A percentile compares a stretch with the other conserved stretches of the same genome.
phyloP scores from a whole-genome alignment of 2,888 invertebrate genomes.

The Dynastes maya region DNA sequence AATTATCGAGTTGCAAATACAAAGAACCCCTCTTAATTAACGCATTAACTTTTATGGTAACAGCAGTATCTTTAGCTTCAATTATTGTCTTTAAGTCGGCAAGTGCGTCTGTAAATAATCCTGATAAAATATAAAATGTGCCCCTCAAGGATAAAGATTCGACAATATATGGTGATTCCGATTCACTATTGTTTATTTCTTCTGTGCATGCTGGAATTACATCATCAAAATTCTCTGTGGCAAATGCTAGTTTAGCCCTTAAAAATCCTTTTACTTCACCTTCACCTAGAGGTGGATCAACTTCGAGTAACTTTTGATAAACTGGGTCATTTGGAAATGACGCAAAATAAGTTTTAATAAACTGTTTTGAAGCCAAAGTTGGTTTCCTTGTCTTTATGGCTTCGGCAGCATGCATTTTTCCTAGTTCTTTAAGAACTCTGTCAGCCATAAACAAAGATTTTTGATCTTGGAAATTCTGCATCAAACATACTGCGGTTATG shows the following conservation, averaged over 20 bases:
- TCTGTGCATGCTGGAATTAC: slow-evolving; percentile 86
- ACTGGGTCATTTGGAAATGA: slow-evolving; percentile 93
- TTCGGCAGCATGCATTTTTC: slow-evolving; percentile 83
- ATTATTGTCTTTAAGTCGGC: slow-evolving; percentile 83
- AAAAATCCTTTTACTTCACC: slow-evolving; percentile 74
- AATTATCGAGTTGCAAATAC: slow-evolving; percentile 84
- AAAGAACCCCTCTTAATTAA: slow-evolving; percentile 91
- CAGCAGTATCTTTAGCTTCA: slow-evolving; percentile 75
- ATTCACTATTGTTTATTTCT: slow-evolving; percentile 78
- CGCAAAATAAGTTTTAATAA: slow-evolving; percentile 89
- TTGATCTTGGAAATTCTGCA: slow-evolving; percentile 91
- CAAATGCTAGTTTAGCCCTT: slow-evolving; percentile 81
- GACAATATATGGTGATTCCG: slow-evolving; percentile 76
- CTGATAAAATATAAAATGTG: slow-evolving; percentile 86
- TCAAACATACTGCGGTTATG: slow-evolving; percentile 92
- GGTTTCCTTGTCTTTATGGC: slow-evolving; percentile 80
- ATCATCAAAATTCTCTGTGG: slow-evolving; percentile 82
- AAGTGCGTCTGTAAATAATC: slow-evolving; percentile 82
- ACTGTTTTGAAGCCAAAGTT: slow-evolving; percentile 88
- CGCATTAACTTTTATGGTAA: slow-evolving; percentile 85
- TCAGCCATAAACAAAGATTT: slow-evolving; percentile 88
- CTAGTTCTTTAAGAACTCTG: slow-evolving; percentile 88
- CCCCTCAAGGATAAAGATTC: slow-evolving; percentile 87
- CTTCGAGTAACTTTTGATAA: slow-evolving; percentile 71
- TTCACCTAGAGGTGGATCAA: slow-evolving; percentile 66